Base-by-base conservation (phyloP, 92 coral and sea anemone species). In the Montipora capitata region DNA sequence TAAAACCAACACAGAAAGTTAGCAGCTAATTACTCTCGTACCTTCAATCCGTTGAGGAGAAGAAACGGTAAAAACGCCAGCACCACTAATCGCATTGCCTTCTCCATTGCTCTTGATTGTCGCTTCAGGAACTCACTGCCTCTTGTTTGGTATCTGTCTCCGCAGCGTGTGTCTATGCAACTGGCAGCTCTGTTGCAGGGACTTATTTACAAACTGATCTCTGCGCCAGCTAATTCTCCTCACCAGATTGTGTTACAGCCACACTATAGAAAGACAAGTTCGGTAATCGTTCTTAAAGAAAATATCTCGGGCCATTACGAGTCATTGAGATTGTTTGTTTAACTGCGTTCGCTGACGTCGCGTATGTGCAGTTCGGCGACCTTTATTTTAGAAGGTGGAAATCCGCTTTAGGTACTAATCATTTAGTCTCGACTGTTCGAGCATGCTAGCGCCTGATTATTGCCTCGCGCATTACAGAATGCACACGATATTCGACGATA, bases 261-360 rank as follows among this genome's bases (percentile, higher is more conserved):
- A 40, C 64, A 14, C 74, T 64, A 51, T 72, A 56, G 89, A 75
- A 52, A 76, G 66, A 75, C 89, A 85, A 75, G 54, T 72, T 62
- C 27, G 40, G 78, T 74, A 91, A 91, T 88, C 84, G 89, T 91
- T 87, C 71, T 82, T 76, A 91, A 82, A 83, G 82, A 82, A 91
- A 91, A 87, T 76, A 87, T 87, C 94, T 82, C 86, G 52, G 48
- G 78, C 92, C 92, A 91, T 91, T 91, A 91, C 92, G 85, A 76
- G 92, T 91, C 87, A 91, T 91, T 83, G 88, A 91, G 83, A 89
- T 79, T 87, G 94, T 91, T 91, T 91, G 92, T 84, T 81, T 91
- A 91, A 81, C 85, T 76, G 82, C 69, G 38, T 74, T 62, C 82
- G 88, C 52, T 91, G 94, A 91, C 94, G 88, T 87, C 76, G 35